These are phyloP conservation scores for Strix aluco DNA, from an alignment of 2,113 vertebrate genomes.

Conservation along the genomic window DNA sequence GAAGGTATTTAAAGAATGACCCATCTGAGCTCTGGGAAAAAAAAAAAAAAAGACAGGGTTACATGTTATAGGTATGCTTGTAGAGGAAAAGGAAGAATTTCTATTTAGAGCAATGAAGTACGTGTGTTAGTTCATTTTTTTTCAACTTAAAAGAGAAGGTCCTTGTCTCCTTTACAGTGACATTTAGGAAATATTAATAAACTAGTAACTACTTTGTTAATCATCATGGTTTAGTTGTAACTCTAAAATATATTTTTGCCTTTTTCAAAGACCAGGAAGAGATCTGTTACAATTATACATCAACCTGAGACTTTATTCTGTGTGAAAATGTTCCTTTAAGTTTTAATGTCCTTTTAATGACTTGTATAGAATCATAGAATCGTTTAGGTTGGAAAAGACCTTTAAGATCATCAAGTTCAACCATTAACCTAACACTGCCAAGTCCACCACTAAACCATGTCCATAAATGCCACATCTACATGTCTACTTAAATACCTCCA, in stretches of 20 bases:
- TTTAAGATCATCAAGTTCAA: not conserved
- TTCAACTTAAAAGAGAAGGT: not conserved
- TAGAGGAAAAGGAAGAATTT: not conserved
- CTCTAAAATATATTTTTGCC: not conserved
- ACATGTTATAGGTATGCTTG: not conserved
- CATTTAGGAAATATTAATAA: not conserved
- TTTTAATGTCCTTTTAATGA: not conserved
- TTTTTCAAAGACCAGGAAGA: not conserved
- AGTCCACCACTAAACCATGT: no score
- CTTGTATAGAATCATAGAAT: not conserved
- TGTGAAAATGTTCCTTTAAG: not conserved
- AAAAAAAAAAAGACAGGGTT: not conserved
- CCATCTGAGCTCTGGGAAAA: fast-evolving
- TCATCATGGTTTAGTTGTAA: not conserved
- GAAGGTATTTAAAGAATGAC: not conserved
- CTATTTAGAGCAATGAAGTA: not conserved
- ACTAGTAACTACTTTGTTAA: not conserved
- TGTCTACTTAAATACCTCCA: no score
- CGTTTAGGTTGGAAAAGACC: not conserved
- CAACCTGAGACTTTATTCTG: not conserved
- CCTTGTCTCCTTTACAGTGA: not conserved
- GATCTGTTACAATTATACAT: not conserved
- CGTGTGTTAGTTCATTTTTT: not conserved
- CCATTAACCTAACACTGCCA: no score
- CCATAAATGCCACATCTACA: no score